These are phyloP conservation scores for Odontamblyopus rebecca DNA, from an alignment of 2,797 vertebrate genomes.

Conservation along the genomic window DNA sequence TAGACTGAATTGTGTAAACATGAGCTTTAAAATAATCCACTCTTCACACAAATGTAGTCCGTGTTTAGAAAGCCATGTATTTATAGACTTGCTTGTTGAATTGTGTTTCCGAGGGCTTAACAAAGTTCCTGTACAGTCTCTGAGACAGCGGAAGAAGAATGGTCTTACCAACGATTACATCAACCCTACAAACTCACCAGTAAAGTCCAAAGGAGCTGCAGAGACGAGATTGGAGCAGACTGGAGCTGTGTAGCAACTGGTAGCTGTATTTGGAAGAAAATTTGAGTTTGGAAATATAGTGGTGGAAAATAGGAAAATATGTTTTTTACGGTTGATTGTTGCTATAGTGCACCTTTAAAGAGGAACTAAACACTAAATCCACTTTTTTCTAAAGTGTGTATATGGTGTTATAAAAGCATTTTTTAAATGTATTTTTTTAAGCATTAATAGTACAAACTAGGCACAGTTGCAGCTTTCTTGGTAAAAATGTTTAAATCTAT, in stretches of 20 bases:
- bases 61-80: background rate
- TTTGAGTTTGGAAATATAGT: background rate
- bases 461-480: no score
- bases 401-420: no score
- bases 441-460: no score
- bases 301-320: background rate
- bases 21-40: constrained; percentile 16
- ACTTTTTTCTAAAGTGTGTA: no score
- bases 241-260: background rate
- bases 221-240: constrained; percentile 5
- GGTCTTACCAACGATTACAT: constrained; percentile 11
- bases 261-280: constrained; percentile 3
- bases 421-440: no score
- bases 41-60: background rate
- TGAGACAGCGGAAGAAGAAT: background rate
- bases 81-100: background rate
- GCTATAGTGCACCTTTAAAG: no score
- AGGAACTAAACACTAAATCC: no score
- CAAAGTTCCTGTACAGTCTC: background rate
- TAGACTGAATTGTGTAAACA: constrained; percentile 17
- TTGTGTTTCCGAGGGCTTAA: background rate
- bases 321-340: no score
- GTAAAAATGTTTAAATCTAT: no score
- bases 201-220: background rate
- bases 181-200: constrained; percentile 4